Percentiles rank a stretch among this genome's conserved stretches.
Evolutionary conservation across 2,888 invertebrate species (phyloP).

Genomic region (Andrena bucephala): DNA sequence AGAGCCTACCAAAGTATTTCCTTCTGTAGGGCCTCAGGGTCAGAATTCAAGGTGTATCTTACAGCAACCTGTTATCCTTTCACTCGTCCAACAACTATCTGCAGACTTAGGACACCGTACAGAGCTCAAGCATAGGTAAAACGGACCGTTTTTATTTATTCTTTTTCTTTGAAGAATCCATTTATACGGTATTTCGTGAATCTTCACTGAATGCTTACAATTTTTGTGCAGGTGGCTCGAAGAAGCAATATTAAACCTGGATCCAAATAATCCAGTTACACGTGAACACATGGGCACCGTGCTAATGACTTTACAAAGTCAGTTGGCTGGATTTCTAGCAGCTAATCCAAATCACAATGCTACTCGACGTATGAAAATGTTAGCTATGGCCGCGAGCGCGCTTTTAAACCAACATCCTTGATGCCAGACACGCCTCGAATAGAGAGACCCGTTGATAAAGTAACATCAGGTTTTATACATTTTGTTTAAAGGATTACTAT

Average conservation of each 20-base stretch:
- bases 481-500: constrained; percentile 63
- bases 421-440: constrained; percentile 47
- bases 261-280: constrained; percentile 91
- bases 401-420: constrained; percentile 83
- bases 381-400: constrained; percentile 90
- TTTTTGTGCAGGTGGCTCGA: constrained; percentile 90
- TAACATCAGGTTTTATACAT: constrained; percentile 62
- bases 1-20: constrained; percentile 92
- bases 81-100: constrained; percentile 97
- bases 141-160: constrained; percentile 2
- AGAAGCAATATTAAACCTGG: constrained; percentile 94
- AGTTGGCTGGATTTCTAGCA: constrained; percentile 89
- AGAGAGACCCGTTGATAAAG: constrained; percentile 22
- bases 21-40: constrained; percentile 82
- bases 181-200: constrained; percentile 10
- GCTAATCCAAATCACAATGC: constrained; percentile 89
- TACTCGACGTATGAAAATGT: constrained; percentile 89
- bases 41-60: constrained; percentile 89
- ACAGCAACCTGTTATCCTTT: constrained; percentile 95
- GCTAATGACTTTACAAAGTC: constrained; percentile 90
- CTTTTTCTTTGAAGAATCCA: not conserved
- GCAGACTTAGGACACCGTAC: constrained; percentile 95
- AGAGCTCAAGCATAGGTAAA: constrained; percentile 91
- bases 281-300: constrained; percentile 94
- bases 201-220: constrained; percentile 1